Percentiles rank a stretch among this genome's conserved stretches.
phyloP scores from a whole-genome alignment of 2,113 vertebrate genomes.

The Platycercus adscitus region DNA sequence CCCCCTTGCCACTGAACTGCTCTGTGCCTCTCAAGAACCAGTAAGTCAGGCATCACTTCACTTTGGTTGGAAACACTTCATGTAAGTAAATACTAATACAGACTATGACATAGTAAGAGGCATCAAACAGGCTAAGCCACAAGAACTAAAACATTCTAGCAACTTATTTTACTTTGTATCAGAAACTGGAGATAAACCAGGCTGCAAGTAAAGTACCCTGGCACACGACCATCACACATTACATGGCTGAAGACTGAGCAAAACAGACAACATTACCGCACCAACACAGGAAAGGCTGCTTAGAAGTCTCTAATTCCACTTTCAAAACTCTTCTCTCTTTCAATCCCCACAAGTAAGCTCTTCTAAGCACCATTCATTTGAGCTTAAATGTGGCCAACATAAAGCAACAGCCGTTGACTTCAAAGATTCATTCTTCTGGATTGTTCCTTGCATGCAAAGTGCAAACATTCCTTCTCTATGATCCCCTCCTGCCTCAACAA shows the following conservation, averaged over 20 bases:
- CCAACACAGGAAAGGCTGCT: not conserved
- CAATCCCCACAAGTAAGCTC: not conserved
- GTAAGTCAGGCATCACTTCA: not conserved
- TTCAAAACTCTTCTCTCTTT: not conserved
- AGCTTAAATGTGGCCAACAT: not conserved
- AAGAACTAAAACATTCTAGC: not conserved
- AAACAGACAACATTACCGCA: not conserved
- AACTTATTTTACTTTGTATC: not conserved
- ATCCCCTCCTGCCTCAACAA: not conserved
- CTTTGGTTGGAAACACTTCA: not conserved
- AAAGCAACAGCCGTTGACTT: not conserved
- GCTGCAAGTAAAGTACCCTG: not conserved
- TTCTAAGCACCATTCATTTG: not conserved
- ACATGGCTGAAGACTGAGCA: not conserved
- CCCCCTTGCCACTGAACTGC: not conserved
- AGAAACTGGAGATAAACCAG: not conserved
- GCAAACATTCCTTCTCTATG: not conserved
- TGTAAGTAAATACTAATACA: not conserved
- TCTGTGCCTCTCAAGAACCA: not conserved
- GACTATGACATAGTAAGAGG: not conserved
- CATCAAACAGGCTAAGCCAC: not conserved
- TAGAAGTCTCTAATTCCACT: not conserved
- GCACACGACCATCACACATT: not conserved
- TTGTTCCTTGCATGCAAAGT: not conserved
- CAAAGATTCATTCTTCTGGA: not conserved